These are phyloP conservation scores for Gnatocerus cornutus DNA, from an alignment of 2,888 invertebrate genomes.

Conservation along the genomic window DNA sequence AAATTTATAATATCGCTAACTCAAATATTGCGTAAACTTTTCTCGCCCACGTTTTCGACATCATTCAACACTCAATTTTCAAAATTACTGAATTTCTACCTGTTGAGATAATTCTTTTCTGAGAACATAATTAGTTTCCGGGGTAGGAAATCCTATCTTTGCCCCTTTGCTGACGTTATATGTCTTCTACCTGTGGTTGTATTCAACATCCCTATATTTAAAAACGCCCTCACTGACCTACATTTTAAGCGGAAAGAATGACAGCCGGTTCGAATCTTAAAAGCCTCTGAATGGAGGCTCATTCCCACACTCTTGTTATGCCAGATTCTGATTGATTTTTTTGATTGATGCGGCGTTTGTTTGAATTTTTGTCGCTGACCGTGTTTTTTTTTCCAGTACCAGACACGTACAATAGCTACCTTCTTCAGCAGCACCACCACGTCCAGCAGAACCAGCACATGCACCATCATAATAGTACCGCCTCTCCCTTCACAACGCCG, in stretches of 20 bases:
- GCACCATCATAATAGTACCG: conserved; percentile 66
- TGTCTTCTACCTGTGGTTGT: conserved; percentile 51
- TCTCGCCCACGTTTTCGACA: not conserved
- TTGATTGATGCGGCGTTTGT: conserved; percentile 25
- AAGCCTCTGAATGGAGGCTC: conserved; percentile 7
- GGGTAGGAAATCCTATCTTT: conserved; percentile 42
- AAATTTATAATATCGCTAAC: not conserved
- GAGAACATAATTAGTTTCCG: conserved; percentile 56
- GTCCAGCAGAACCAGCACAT: conserved; percentile 66
- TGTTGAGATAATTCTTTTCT: conserved; percentile 48
- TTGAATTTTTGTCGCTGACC: too few relatives aligned
- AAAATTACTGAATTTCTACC: conserved; percentile 47
- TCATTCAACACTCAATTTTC: conserved; percentile 17
- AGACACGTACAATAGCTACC: conserved; percentile 77
- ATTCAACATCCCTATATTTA: conserved; percentile 52
- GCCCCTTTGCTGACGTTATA: conserved; percentile 13
- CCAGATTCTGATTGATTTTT: conserved; percentile 7
- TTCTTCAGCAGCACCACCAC: conserved; percentile 70
- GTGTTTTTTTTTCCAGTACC: conserved; percentile 73
- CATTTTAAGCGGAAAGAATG: conserved; percentile 51
- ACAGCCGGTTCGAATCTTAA: conserved; percentile 13
- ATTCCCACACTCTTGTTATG: conserved; percentile 30
- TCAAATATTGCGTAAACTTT: conserved; percentile 13
- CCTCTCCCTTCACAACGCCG: conserved; percentile 74
- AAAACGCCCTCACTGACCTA: conserved; percentile 57